Base-by-base conservation (phyloP, 2,113 vertebrate genomes). In the Acrocephalus kingi region DNA sequence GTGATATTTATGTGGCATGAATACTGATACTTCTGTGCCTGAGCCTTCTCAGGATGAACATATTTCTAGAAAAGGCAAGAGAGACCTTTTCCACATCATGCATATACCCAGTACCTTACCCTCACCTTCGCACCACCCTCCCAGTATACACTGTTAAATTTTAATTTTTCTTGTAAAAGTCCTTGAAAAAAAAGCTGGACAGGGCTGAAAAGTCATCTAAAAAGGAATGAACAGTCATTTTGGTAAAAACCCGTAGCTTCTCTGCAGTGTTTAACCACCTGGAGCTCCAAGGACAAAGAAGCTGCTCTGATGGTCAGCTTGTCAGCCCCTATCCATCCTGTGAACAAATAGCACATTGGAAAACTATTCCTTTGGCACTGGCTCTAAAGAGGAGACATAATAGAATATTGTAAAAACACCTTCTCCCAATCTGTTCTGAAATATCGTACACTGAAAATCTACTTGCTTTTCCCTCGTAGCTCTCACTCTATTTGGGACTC, bases 241-340 rank as follows among this genome's bases (percentile, higher is more conserved):
- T 74, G 63, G 85, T 95, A 90, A 96, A 94, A 93, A 83, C 41
- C 79, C 0, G 0, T 74, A 28, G 33, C 79, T 96, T 78, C 59
- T 88, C 27, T 88, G 63, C 22, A 30, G 94, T 75, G 68, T 86
- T 88, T 90, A 94, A 45, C 93, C 93, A 92, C 95, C 93, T 94
- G 93, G 92, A 93, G 87, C 41, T 96, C 92, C 93, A 96, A 96
- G 95, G 96, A 96, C 95, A 97, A 97, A 96, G 87, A 92, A 93
- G 64, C 79, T 9, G 6, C 93, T 95, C 75, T 92, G 94, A 95
- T 93, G 93, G 94, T 90, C 31, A n/a, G 72, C 56, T 86, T 96
- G 92, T 95, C 96, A 96, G 90, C 41, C 63, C 64, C 92, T 81
- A 95, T 92, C 93, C 61, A 93, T 96, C 94, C 94, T 90, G 68